Evolutionary conservation across 2,888 invertebrate species (phyloP), one percentile per base, ranked within the genome.

Genomic region (Elgonia sp.): DNA sequence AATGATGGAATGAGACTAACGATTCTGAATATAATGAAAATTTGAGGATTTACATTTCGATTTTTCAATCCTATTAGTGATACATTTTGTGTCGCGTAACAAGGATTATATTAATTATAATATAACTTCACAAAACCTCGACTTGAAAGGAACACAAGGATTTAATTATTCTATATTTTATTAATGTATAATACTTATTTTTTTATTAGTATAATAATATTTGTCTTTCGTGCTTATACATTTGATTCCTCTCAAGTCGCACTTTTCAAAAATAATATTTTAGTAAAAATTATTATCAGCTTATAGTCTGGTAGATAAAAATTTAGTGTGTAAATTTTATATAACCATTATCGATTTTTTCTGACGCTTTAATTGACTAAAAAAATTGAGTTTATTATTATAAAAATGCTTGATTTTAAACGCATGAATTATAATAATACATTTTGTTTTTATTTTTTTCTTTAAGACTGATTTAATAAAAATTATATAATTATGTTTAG

Each of bases 171-270:
- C 1, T n/a, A 53, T 53, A 53, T 53, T 53, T 7, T n/a, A 53
- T 53, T 14, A 53, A 53, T 53, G 16, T 53, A n/a, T 16, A 46
- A 46, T 46, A 46, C 7, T 16, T 46, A 46, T 46, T 16, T 46
- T 42, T 10, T 53, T 53, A n/a, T 53, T 53, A 53, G 16, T 53
- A n/a, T 14, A 53, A 53, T 53, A 53, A 53, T 46, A 46, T 46
- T 46, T 46, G 46, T 46, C 10, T 46, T 46, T 7, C 14, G 7
- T 14, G 2, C 10, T 46, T 7, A 46, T 16, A 46, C 2, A 12
- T 37, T 37, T 1, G n/a, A 63, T 63, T 63, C 40, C 63, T 63
- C 40, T 63, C 63, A 63, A 63, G n/a, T 39, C 16, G 14, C 16
- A 62, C 12, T 62, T 62, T 40, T 63, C 40, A 9, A n/a, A 62